Evolutionary conservation across 2,888 invertebrate genomes (phyloP), one percentile per base, ranked within the genome.

Genomic region (Biston betularia): DNA sequence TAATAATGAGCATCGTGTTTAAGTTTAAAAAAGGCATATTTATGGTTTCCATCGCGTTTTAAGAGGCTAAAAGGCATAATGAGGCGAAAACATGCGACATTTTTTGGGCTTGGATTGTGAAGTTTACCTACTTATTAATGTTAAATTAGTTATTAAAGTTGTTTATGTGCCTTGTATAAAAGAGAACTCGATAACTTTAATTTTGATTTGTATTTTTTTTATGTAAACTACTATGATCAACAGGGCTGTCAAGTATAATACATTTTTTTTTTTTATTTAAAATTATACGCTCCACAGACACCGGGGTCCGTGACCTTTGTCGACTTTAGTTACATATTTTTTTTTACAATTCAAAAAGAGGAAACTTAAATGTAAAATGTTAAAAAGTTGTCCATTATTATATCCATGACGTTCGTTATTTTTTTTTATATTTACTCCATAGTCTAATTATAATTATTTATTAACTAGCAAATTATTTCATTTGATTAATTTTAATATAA

Each of bases 21-120:
- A 58, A 61, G 53, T 59, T 61, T 61, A 46, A 67, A 62, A 61
- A 63, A 53, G 62, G 67, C 57, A 59, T 54, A 60, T 59, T 68
- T 62, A 63, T 63, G 55, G 45, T 46, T 66, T 58, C 58, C 68
- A 68, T 69, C 61, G 70, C 68, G 65, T 71, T 75, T 74, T 62
- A 69, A 73, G 62, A 63, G 56, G 49, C 62, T 38, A 42, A 38
- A 24, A 34, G 38, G 9, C 54, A 45, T 50, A 71, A 75, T 71
- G 61, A 54, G 49, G 44, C 12, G 56, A 15, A 52, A 63, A 61
- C 73, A 73, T 69, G 73, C 72, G 70, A 73, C 70, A 65, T 72
- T 68, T 68, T 70, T 60, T 48, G 54, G 59, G 15, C 58, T 67
- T 9, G 12, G 38, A 24, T 35, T 56, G 42, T 58, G 48, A 40